Conservation (phyloP, 2,888 invertebrate genomes). For the Amphipoea lucens region DNA sequence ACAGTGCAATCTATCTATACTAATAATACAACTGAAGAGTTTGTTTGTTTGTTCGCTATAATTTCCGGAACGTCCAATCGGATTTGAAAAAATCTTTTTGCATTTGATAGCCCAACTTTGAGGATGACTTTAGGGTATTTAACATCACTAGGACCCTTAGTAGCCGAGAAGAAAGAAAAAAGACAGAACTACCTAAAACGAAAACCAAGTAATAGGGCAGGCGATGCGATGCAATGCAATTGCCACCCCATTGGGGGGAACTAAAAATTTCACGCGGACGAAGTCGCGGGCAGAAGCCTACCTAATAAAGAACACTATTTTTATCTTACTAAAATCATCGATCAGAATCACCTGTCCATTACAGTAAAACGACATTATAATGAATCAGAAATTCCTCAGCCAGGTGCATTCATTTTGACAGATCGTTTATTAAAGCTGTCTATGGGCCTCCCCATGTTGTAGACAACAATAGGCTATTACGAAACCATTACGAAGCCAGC, state of each 20-base stretch:
- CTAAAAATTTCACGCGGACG: too few species aligned
- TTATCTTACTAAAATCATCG: background rate
- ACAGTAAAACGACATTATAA: conserved; percentile 8
- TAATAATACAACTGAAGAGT: too few species aligned
- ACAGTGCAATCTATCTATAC: background rate
- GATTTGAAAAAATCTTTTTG: too few species aligned
- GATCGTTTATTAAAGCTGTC: conserved; percentile 29
- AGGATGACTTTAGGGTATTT: too few species aligned
- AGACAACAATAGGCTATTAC: conserved; percentile 48
- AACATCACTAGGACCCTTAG: too few species aligned
- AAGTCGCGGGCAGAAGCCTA: too few species aligned
- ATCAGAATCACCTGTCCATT: background rate
- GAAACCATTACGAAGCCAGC: conserved; percentile 23
- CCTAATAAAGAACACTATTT: background rate
- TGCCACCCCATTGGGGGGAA: background rate
- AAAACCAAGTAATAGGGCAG: background rate
- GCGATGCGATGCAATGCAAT: background rate
- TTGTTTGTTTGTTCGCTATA: too few species aligned
- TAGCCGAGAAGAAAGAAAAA: too few species aligned
- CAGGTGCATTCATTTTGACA: conserved; percentile 29
- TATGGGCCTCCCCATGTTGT: background rate
- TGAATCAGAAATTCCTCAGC: conserved; percentile 23
- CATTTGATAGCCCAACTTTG: too few species aligned
- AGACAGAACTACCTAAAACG: too few species aligned
- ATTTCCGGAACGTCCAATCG: too few species aligned